A percentile compares a stretch with the other conserved stretches of the same genome.
Conservation (phyloP, 2,888 invertebrate species). For the Trileptium ribeirensis region DNA sequence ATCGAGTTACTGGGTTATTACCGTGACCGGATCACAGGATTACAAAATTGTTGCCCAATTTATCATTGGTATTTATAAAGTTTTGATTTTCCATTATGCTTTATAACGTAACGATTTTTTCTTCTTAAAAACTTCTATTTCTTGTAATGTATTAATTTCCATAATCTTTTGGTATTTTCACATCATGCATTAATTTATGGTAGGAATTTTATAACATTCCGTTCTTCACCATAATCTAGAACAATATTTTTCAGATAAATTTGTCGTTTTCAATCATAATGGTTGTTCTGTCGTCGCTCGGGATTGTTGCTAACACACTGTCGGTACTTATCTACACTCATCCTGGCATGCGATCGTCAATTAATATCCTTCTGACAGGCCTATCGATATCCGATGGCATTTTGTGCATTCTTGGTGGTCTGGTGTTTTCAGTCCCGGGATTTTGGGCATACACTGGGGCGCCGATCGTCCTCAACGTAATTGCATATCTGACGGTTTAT, state of each 20-base stretch:
- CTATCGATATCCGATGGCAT: background rate
- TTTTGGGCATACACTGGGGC: background rate
- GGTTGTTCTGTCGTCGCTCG: background rate
- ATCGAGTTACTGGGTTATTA: too few relatives aligned
- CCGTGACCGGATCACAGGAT: too few relatives aligned
- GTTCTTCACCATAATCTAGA: too few relatives aligned
- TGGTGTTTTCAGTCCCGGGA: background rate
- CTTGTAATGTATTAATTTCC: too few relatives aligned
- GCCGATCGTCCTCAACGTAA: background rate
- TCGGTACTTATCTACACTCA: background rate
- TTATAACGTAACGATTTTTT: too few relatives aligned
- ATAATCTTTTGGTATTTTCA: too few relatives aligned
- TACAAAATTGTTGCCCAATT: too few relatives aligned
- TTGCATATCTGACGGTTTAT: background rate
- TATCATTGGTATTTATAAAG: too few relatives aligned
- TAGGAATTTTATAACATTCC: too few relatives aligned
- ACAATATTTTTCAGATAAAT: background rate
- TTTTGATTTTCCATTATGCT: too few relatives aligned
- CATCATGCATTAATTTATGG: too few relatives aligned
- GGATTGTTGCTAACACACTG: background rate
- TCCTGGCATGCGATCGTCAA: constrained; percentile 10
- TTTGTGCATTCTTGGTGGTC: constrained; percentile 6
- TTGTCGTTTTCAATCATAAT: background rate
- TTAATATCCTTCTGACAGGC: background rate
- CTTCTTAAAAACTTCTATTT: too few relatives aligned